Evolutionary conservation across 1,140 invertebrate genomes (phyloP).

Genomic region (Tetraneura akinire): DNA sequence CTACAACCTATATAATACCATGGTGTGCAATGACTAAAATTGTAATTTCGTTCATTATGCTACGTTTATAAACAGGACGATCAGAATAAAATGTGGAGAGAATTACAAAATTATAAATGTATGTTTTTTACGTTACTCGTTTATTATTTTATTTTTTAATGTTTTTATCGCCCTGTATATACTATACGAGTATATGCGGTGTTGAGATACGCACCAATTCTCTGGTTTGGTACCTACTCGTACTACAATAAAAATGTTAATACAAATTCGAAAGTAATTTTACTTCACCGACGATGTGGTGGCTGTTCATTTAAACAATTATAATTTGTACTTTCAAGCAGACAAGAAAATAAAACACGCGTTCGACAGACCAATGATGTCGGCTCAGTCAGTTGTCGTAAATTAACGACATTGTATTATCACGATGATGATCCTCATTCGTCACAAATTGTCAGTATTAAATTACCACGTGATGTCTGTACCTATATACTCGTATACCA

Average conservation of each 20-base stretch:
- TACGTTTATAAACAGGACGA: too few species aligned
- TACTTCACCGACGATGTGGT: neutral
- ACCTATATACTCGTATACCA: too few species aligned
- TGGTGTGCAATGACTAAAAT: too few species aligned
- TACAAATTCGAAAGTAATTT: slow-evolving; percentile 20
- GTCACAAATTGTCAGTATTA: too few species aligned
- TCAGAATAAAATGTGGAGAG: too few species aligned
- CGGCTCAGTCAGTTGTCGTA: neutral
- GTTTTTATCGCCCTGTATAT: too few species aligned
- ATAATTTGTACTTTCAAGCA: slow-evolving; percentile 2
- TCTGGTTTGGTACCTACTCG: neutral
- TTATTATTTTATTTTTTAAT: too few species aligned
- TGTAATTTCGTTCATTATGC: neutral
- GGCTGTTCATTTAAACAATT: neutral
- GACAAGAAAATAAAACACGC: neutral
- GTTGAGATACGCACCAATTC: slow-evolving; percentile 30
- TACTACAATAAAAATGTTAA: neutral
- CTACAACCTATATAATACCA: neutral
- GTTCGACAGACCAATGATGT: too few species aligned
- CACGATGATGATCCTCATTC: too few species aligned
- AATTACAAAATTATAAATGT: too few species aligned
- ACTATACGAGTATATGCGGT: neutral
- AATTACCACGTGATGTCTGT: too few species aligned
- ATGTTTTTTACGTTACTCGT: too few species aligned
- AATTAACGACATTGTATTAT: neutral